Conservation (phyloP, 2,113 vertebrate species). For the Ancistrus triradiatus region DNA sequence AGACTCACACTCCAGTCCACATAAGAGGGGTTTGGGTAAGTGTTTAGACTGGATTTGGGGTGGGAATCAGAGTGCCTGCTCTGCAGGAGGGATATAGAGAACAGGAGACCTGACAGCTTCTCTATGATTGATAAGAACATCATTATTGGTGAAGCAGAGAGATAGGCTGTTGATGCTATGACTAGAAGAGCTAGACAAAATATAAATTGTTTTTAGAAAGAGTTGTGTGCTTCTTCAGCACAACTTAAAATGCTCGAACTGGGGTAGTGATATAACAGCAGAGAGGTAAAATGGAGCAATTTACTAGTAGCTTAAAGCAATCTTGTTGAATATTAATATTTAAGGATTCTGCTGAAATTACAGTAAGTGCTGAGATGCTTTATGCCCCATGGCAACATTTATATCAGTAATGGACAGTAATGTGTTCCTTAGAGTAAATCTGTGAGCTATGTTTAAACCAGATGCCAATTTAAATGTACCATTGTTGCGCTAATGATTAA, state of each 20-base stretch:
- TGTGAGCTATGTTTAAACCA: no score
- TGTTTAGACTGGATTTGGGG: constrained; percentile 29
- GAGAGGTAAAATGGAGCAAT: constrained; percentile 16
- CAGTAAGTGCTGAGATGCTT: constrained; percentile 22
- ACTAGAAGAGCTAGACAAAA: neutral
- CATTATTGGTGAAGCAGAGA: constrained; percentile 8
- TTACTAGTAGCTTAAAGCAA: constrained; percentile 14
- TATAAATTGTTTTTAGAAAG: constrained; percentile 8
- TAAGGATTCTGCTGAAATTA: constrained; percentile 22
- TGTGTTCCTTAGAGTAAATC: constrained; percentile 17
- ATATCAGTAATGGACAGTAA: constrained; percentile 20
- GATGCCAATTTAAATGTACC: neutral
- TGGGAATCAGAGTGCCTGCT: constrained; percentile 14
- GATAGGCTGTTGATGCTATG: neutral
- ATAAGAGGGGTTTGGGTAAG: constrained; percentile 26
- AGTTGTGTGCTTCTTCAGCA: neutral
- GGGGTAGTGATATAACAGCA: neutral
- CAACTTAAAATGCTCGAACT: neutral
- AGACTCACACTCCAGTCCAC: constrained; percentile 32
- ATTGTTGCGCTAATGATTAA: no score
- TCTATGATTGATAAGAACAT: constrained; percentile 40
- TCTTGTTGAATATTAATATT: constrained; percentile 25
- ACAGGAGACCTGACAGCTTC: constrained; percentile 29
- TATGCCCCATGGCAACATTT: constrained; percentile 12
- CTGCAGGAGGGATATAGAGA: constrained; percentile 36